Conservation (phyloP, 2,888 invertebrate genomes). For the Bugula neritina region DNA sequence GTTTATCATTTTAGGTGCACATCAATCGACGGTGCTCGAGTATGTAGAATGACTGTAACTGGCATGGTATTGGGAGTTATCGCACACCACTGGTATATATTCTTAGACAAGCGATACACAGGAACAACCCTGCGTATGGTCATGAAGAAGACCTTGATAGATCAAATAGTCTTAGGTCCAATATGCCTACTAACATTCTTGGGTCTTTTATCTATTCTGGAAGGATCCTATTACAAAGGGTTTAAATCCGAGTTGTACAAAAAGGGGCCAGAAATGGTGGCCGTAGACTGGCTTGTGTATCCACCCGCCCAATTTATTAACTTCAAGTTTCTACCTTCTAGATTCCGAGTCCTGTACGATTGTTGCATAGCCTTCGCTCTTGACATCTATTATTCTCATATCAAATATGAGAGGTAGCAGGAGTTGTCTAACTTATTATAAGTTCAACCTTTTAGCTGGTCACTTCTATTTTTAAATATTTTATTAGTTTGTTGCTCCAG, state of each 20-base stretch:
- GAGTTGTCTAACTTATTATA: not conserved
- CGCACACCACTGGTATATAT: constrained; percentile 79
- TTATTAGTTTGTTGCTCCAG: no score
- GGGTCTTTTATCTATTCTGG: constrained; percentile 67
- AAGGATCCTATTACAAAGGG: constrained; percentile 56
- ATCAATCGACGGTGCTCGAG: constrained; percentile 60
- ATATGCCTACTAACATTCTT: constrained; percentile 72
- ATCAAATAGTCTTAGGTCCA: constrained; percentile 79
- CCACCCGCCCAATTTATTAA: constrained; percentile 88
- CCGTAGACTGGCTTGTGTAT: constrained; percentile 86
- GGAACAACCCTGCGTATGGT: constrained; percentile 60
- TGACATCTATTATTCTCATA: constrained; percentile 46
- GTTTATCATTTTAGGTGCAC: no score
- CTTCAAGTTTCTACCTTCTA: constrained; percentile 76
- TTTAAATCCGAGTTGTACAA: constrained; percentile 60
- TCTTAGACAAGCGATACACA: constrained; percentile 67
- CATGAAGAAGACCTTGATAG: constrained; percentile 71
- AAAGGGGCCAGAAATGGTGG: constrained; percentile 72
- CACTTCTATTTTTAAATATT: no score
- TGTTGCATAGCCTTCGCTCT: constrained; percentile 43
- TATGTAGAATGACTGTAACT: constrained; percentile 70
- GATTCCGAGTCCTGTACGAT: constrained; percentile 72
- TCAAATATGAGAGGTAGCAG: constrained; percentile 36
- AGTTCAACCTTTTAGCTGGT: no score
- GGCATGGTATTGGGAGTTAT: constrained; percentile 72